Evolutionary conservation across 2,888 invertebrate genomes (phyloP), one percentile per base, ranked within the genome.

Genomic region (Phortica magna): DNA sequence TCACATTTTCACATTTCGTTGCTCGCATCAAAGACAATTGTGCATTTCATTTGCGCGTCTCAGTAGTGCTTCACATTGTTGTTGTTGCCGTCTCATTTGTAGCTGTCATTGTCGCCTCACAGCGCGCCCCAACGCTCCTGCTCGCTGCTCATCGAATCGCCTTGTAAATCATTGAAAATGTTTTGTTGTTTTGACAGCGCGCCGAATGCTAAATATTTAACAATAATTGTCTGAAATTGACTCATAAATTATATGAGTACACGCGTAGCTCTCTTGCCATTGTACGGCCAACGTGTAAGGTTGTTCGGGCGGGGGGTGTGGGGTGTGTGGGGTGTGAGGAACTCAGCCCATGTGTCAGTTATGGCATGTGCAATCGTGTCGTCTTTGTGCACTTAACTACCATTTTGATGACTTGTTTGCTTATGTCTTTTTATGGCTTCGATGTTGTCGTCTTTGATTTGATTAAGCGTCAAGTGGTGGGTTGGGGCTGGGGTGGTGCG

Each of bases 221-320:
- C 88, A 89, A 90, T 87, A 88, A 89, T 89, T 89, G 89, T 88
- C 83, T 90, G 88, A 90, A 89, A 89, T 89, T 89, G 89, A 87
- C 87, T 87, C 89, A 90, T 90, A 89, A 89, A 89, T 90, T 90
- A 89, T 83, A 68, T 71, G 70, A 71, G 48, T 48, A 14, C 48
- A 12, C 14, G 48, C 48, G 48, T 48, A 31, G 31, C 31, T 31
- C 31, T 4, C 3, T 31, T 31, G 31, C 31, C 31, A 31, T 31
- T 31, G 31, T 31, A 4, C 5, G 31, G 3, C 31, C 31, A 31
- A 31, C 31, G 48, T 48, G 48, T 48, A 14, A 6, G 48, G 14
- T 7, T 14, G 10, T 14, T 14, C 9, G 3, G 48, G 48, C 10
- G 6, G 6, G 43, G 43, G 43, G 43, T 10, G 48, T 48, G 48